Evolutionary conservation across 30 jellyfish, hydroid and myxozoan genomes (phyloP).

Genomic region (Clytia hemisphaerica): DNA sequence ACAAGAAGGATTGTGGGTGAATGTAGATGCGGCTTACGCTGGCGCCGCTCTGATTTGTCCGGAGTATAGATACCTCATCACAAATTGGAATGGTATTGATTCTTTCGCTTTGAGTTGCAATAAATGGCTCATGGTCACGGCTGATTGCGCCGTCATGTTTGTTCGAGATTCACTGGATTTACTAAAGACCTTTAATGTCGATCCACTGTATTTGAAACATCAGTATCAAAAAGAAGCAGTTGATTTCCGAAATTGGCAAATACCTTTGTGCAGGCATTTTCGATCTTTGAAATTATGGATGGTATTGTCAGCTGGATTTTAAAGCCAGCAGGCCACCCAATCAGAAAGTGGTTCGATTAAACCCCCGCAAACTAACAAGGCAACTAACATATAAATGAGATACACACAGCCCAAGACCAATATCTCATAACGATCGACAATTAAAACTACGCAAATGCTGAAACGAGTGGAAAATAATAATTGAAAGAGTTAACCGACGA

Average conservation of each 20-base stretch:
- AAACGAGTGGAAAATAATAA: too few species aligned
- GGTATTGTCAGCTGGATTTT: too few species aligned
- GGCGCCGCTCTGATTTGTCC: slow-evolving; percentile 23
- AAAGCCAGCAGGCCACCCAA: too few species aligned
- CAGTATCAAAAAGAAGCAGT: neutral
- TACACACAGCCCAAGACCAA: too few species aligned
- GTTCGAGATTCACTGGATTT: neutral
- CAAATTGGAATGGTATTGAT: slow-evolving; percentile 18
- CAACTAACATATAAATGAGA: too few species aligned
- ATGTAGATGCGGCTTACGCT: slow-evolving; percentile 48
- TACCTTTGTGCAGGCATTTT: slow-evolving; percentile 30
- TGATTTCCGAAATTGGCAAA: slow-evolving; percentile 31
- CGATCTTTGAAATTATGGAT: slow-evolving; percentile 40
- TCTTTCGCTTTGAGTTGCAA: slow-evolving; percentile 3
- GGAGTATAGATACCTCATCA: slow-evolving; percentile 13
- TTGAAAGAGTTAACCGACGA: too few species aligned
- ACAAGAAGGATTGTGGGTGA: slow-evolving; percentile 23
- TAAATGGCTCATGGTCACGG: slow-evolving; percentile 3
- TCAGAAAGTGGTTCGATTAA: too few species aligned
- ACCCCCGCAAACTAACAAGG: too few species aligned
- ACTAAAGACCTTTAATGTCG: neutral
- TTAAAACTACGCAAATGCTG: too few species aligned
- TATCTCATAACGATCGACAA: too few species aligned
- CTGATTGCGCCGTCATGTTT: slow-evolving; percentile 24
- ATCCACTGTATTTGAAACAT: neutral